Base-by-base conservation (phyloP, 2,113 vertebrate species). In the Polypterus bichir region DNA sequence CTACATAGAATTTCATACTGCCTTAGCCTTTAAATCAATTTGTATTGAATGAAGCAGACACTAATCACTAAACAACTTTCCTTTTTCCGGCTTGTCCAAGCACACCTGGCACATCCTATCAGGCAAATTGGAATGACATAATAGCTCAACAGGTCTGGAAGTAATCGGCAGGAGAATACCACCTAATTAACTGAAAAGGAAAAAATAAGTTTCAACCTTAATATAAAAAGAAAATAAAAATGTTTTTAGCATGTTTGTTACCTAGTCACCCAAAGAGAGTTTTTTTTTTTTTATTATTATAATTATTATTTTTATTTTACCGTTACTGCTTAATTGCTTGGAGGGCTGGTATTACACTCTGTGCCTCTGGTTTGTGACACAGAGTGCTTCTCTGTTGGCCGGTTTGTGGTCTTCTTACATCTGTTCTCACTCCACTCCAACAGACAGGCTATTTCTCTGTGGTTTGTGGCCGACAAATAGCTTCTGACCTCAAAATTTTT, bases 401-500 rank as follows among this genome's bases (percentile, higher is more conserved):
- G 47, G 61, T 59, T 62, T 79, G 74, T 69, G 78, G 73, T 77
- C 68, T 68, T 3, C 11, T 4, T 62, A 60, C 27, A 56, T 62
- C 5, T 66, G 66, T 2, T 62, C 53, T 63, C 62, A 57, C 64
- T 65, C 64, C 61, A 48, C 7, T 61, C 67, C 63, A 60, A 65
- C 60, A 66, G 64, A 73, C 65, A 59, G 56, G 49, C 51, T 70
- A 72, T 75, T 75, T 77, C 72, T 70, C 71, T 81, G 85, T 80
- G 82, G 83, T 81, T 83, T 87, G 82, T 72, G 75, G 81, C 78
- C 68, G 81, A 73, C 74, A 77, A 70, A 59, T 66, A 55, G 67
- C 67, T 80, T 79, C 75, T 87, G 81, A 83, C 85, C 81, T 83
- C 65, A 66, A 64, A 65, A 66, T 65, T 72, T 73, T 76, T 64